Base-by-base conservation (phyloP, 2,113 vertebrate genomes). In the Cebus imitator region DNA sequence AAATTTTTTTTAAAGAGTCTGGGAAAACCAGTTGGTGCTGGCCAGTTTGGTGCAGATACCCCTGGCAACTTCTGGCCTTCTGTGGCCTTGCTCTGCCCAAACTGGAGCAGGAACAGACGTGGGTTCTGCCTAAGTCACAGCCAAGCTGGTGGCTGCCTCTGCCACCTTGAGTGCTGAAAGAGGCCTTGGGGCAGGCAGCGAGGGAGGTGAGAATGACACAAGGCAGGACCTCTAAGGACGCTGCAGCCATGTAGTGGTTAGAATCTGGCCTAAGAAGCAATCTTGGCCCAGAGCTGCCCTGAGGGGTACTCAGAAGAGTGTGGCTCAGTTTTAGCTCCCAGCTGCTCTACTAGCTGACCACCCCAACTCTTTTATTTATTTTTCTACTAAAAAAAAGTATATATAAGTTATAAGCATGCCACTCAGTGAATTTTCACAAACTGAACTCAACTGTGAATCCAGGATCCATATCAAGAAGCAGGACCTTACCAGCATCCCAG, bases 171-270 rank as follows among this genome's bases (percentile, higher is more conserved):
- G 40, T 57, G 78, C 37, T 32, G 17, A 8, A 27, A 82, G 37
- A n/a, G 43, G 86, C 85, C 76, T 45, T 4, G 0, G 58, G 80
- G 45, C 91, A 82, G 80, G 45, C 83, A 78, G 30, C 0, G 0
- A 79, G 72, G 68, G 55, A 18, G 35, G 11, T 2, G 7, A 76
- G 72, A 37, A 17, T 10, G 66, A 14, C 0, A 0, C 64, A 37
- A 43, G 27, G 2, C 1, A 64, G 27, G 48, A 16, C 35, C 89
- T 57, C 70, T 9, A 57, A 27, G 48, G 58, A 48, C 17, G 3
- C 43, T 45, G 4, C 11, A 1, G 23, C n/a, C 21, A 0, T 5
- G 30, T 30, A 12, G 48, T 21, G 32, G 0, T 21, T 40, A 40
- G 61, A 8, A 13, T 30, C 64, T 27, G 43, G 57, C 5, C 0